Evolutionary conservation across 2,888 invertebrate genomes (phyloP), one percentile per base, ranked within the genome.

Genomic region (Charanyca ferruginea): DNA sequence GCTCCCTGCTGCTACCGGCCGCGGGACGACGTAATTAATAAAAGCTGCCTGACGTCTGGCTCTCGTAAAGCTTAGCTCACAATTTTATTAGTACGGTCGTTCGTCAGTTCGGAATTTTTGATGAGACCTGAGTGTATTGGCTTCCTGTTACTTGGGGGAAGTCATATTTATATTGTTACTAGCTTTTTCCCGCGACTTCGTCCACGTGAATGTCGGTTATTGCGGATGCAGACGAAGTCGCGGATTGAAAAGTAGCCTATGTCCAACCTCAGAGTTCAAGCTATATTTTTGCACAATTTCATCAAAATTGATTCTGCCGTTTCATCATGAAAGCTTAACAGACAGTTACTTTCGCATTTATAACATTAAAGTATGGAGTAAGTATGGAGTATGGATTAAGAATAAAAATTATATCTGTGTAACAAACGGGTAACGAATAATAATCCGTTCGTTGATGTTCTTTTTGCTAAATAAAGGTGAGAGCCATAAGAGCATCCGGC

Each of bases 401-500:
- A n/a, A n/a, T n/a, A n/a, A 23, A 35, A 76, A 41, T 42, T 4
- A 9, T 49, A 3, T 41, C 38, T 53, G n/a, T 32, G 28, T 42
- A 41, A 25, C n/a, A 38, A 77, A 54, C 42, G 44, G 63, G 42
- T 64, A 35, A 55, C 70, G 9, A 85, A 86, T 80, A 83, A 85
- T 87, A 92, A 93, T 90, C 92, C 90, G 86, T 91, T 90, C 87
- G 78, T 82, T 87, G 92, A 88, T 94, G 94, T 90, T 93, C 93
- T 93, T 90, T 94, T 93, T 81, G 83, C 80, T 83, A 87, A 91
- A 93, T 93, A 94, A 94, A 94, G 92, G 92, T 91, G 90, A 94
- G 90, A 89, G 87, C 88, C 88, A 90, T 90, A 89, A 83, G 91
- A 90, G 94, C 93, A 94, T 95, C 95, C 95, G 95, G 93, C 94